Conservation (phyloP, 1,140 invertebrate species). For the Leptonema lineaticorne region DNA sequence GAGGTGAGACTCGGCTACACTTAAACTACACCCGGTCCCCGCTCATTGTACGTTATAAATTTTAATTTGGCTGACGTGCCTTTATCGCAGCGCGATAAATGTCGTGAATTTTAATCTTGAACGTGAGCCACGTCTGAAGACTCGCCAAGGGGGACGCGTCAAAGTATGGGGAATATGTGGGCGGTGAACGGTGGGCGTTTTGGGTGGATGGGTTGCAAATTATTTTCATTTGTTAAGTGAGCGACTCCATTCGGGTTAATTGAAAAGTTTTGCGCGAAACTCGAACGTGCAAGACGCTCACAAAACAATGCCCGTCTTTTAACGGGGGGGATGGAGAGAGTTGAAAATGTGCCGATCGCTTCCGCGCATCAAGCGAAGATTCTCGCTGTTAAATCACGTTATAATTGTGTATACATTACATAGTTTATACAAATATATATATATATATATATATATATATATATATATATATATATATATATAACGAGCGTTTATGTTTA, state of each 20-base stretch:
- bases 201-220: not conserved
- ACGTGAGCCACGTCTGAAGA: too few relatives aligned
- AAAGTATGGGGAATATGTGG: too few relatives aligned
- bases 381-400: too few relatives aligned
- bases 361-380: not conserved
- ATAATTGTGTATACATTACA: too few relatives aligned
- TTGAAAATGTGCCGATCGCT: not conserved
- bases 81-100: conserved; percentile 9
- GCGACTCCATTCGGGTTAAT: conserved; percentile 21
- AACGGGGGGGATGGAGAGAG: not conserved
- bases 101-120: conserved; percentile 22
- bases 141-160: too few relatives aligned
- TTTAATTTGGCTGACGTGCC: conserved; percentile 22
- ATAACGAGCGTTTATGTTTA: too few relatives aligned
- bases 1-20: not conserved
- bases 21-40: not conserved
- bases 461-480: not conserved
- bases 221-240: conserved; percentile 28
- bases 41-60: conserved; percentile 12
- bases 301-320: not conserved
- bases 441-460: not conserved
- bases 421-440: not conserved
- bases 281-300: not conserved
- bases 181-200: too few relatives aligned
- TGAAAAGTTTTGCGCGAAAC: conserved; percentile 14